Base-by-base conservation (phyloP, 2,797 vertebrate genomes). In the Erpetoichthys calabaricus region DNA sequence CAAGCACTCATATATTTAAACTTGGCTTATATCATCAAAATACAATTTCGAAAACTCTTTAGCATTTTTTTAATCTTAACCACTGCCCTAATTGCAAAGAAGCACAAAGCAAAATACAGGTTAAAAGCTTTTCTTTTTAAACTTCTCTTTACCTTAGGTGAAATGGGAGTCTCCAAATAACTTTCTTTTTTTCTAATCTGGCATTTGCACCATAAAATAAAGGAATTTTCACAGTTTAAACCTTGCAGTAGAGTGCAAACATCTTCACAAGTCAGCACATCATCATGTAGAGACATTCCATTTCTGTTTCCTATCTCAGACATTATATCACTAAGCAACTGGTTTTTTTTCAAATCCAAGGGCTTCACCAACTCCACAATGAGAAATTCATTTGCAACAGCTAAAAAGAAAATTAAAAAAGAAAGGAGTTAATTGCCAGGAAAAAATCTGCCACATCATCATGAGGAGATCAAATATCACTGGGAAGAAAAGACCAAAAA, bases 241-340 rank as follows among this genome's bases (percentile, higher is more conserved):
- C 66, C 74, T 61, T 68, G 76, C 53, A 95, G 72, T 59, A 95
- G 70, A 55, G 75, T 67, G 53, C 86, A 55, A 25, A 78, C 81
- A 55, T 87, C 73, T 4, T 80, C 72, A 75, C 87, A 70, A 57
- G 84, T 76, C 59, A 95, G 70, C 56, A 72, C 5, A 6, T 80
- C 77, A 9, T 61, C 59, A 46, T 87, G 76, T 56, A 70, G 68
- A 57, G 60, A 60, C 56, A 68, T 67, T 63, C 66, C 70, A 65
- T 66, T 78, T 54, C 70, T 78, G 53, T 78, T 79, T 68, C 87
- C 90, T 66, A 90, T 77, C 51, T 77, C 57, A n/a, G 81, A 80
- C 75, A 98, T 80, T 65, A 89, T 47, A 49, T 90, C 88, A 58
- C 80, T 83, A 63, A 97, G 64, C 3, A 84, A 72, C 6, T 80